Percentiles rank a stretch among this genome's conserved stretches.
phyloP scores from a whole-genome alignment of 2,797 vertebrate species.

The Distichodus sexfasciatus region DNA sequence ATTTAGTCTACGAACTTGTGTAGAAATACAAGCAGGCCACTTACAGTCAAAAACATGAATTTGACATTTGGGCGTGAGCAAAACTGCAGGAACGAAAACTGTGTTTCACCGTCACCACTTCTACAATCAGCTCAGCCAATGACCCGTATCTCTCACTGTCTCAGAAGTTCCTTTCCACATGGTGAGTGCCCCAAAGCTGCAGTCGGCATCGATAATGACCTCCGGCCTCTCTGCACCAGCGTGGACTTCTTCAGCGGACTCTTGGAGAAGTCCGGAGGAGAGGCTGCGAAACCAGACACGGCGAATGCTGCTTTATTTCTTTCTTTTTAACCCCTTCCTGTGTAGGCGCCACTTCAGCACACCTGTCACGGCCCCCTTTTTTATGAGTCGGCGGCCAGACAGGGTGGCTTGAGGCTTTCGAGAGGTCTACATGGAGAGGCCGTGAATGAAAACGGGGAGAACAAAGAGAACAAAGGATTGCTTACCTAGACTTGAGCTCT shows the following conservation, averaged over 20 bases:
- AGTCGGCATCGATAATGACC: slow-evolving; percentile 79
- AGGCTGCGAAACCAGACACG: slow-evolving; percentile 66
- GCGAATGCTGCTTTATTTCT: neutral
- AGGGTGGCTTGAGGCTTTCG: neutral
- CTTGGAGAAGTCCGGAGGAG: slow-evolving; percentile 82
- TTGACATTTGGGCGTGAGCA: no score
- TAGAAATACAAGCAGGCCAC: no score
- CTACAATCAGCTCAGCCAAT: slow-evolving; percentile 39
- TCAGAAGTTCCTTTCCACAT: slow-evolving; percentile 81
- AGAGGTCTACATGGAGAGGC: neutral
- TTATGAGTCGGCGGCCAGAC: neutral
- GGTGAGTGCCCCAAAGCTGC: slow-evolving; percentile 74
- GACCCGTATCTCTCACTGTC: slow-evolving; percentile 73
- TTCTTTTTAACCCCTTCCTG: neutral
- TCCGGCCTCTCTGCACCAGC: slow-evolving; percentile 81
- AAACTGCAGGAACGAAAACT: slow-evolving; percentile 33
- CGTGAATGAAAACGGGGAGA: no score
- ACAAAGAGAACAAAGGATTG: slow-evolving; percentile 3
- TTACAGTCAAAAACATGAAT: no score
- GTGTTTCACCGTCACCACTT: slow-evolving; percentile 45
- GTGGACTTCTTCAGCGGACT: slow-evolving; percentile 78
- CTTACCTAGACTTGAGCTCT: slow-evolving; percentile 78
- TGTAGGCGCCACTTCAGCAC: neutral
- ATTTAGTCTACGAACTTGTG: no score
- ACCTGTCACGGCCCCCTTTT: neutral